Evolutionary conservation across 2,888 invertebrate species (phyloP), one percentile per base, ranked within the genome.

Genomic region (Ferdinandea cuprea): DNA sequence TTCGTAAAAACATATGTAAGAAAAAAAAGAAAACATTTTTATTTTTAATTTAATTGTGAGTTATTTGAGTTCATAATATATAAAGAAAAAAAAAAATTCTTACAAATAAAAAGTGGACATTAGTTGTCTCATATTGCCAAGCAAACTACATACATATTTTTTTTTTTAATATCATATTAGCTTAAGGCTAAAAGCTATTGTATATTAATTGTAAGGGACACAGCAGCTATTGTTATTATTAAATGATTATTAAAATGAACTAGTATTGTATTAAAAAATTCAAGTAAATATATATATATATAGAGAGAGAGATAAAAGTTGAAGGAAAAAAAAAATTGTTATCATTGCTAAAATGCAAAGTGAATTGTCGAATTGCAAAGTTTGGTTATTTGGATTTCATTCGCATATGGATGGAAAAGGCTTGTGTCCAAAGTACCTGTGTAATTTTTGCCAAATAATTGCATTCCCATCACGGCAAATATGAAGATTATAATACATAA

Each of bases 381-480:
- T 30, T 48, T 8, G 7, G 19, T n/a, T 61, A 54, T 30, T n/a
- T 54, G 17, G 1, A 46, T 28, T 58, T 30, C 37, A 17, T 15
- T 59, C 42, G 13, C 21, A n/a, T 56, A 17, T 46, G 19, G n/a
- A n/a, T n/a, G n/a, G n/a, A n/a, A 17, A 32, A 59, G 92, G 92
- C 93, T 93, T 81, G 83, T 81, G 66, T 68, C 68, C 61, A 52
- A 71, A 63, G 87, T 88, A 95, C 95, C 96, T 92, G 94, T 94
- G 91, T 98, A 98, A 92, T 97, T 96, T 92, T 97, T 96, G 89
- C 98, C 98, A 93, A 99, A 99, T 89, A 99, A 94, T 92, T 99
- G 98, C 97, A 99, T 99, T 90, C 99, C 99, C 98, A 99, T 98
- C 89, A 99, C 98, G 92, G 99, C 99, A 93, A 99, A 99, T 92